Evolutionary conservation across 30 jellyfish, hydroid and myxozoan genomes (phyloP).

Genomic region (Sanderia malayensis): DNA sequence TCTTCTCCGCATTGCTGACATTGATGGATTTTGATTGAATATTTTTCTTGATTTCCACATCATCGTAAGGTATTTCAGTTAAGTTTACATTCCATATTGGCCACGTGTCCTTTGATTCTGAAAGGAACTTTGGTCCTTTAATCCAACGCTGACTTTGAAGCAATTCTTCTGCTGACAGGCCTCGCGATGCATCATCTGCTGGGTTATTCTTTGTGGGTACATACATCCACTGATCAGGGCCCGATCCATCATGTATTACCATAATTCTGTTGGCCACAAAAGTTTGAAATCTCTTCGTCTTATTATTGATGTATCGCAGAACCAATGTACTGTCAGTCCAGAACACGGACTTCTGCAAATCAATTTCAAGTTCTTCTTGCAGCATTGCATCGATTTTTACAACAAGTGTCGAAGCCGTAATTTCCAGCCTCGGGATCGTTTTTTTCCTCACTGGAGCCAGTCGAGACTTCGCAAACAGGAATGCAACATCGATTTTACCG

Average conservation of each 20-base stretch:
- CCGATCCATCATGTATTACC: slow-evolving; percentile 47
- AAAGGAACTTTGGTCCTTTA: neutral
- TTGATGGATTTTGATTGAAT: no score
- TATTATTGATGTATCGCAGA: slow-evolving; percentile 33
- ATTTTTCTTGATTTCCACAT: no score
- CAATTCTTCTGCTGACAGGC: neutral
- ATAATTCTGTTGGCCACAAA: slow-evolving; percentile 49
- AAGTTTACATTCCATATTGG: no score
- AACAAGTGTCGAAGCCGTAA: slow-evolving; percentile 36
- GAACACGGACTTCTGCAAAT: slow-evolving; percentile 6
- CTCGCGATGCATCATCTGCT: neutral
- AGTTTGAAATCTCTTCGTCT: slow-evolving; percentile 20
- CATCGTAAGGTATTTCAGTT: no score
- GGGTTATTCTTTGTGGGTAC: neutral
- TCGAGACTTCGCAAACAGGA: slow-evolving; percentile 53
- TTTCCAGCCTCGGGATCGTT: slow-evolving; percentile 56
- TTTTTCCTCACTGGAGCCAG: slow-evolving; percentile 25
- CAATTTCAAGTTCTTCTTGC: slow-evolving; percentile 21
- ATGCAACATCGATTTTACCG: slow-evolving; percentile 31
- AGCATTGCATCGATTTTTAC: slow-evolving; percentile 12
- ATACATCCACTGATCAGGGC: slow-evolving; percentile 2
- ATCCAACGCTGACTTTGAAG: neutral
- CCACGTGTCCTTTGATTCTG: no score
- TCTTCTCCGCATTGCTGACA: no score
- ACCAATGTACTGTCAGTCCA: slow-evolving; percentile 73